Evolutionary conservation across 2,888 invertebrate genomes (phyloP).

Genomic region (Stenodera caucasica): DNA sequence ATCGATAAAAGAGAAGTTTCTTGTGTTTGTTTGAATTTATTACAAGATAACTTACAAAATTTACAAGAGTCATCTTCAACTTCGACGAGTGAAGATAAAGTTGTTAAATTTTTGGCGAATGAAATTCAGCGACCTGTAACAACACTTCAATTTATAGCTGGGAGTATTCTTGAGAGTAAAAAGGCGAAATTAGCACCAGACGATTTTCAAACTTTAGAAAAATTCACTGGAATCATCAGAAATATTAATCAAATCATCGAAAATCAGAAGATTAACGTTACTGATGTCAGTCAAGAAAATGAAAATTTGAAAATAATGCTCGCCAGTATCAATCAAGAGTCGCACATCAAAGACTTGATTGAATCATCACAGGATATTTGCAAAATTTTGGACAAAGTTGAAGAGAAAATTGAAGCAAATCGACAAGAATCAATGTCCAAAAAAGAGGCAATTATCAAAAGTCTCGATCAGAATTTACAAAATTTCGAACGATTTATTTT

Average conservation of each 20-base stretch:
- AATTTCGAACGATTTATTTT: slow-evolving; percentile 36
- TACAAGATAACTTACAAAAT: slow-evolving; percentile 45
- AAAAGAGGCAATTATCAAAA: slow-evolving; percentile 17
- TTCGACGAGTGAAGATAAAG: slow-evolving; percentile 37
- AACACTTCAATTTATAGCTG: slow-evolving; percentile 48
- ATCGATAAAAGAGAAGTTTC: slow-evolving; percentile 45
- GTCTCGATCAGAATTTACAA: slow-evolving; percentile 28
- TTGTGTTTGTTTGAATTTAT: slow-evolving; percentile 40
- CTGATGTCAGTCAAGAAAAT: slow-evolving; percentile 16
- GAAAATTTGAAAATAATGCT: slow-evolving; percentile 38
- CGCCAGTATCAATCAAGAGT: slow-evolving; percentile 52
- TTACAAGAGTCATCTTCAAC: slow-evolving; percentile 45
- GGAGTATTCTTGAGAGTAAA: slow-evolving; percentile 47
- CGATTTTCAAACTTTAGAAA: slow-evolving; percentile 42
- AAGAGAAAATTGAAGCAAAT: slow-evolving; percentile 35
- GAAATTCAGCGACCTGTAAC: slow-evolving; percentile 51
- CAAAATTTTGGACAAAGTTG: slow-evolving; percentile 42
- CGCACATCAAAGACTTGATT: slow-evolving; percentile 50
- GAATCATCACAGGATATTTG: slow-evolving; percentile 53
- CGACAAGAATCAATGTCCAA: slow-evolving; percentile 32
- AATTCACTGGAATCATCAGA: slow-evolving; percentile 22
- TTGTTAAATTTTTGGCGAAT: slow-evolving; percentile 40
- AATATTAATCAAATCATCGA: slow-evolving; percentile 12
- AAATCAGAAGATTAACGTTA: slow-evolving; percentile 22
- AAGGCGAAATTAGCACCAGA: slow-evolving; percentile 45